Percentiles rank a stretch among this genome's conserved stretches.
phyloP scores from a whole-genome alignment of 1,140 invertebrate genomes.

The Sarcophaga peregrina region DNA sequence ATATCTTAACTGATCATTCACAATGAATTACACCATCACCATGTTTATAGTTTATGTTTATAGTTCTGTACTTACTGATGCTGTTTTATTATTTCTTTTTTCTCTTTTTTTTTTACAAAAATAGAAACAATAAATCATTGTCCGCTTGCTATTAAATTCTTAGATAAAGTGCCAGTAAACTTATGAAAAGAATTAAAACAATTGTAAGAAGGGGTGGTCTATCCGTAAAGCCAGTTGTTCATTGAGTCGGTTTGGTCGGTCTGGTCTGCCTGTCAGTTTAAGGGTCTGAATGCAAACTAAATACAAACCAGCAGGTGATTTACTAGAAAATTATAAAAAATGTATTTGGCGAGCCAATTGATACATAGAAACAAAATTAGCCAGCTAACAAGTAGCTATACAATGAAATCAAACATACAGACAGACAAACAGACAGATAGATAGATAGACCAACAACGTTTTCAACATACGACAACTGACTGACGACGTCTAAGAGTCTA shows the following conservation, averaged over 20 bases:
- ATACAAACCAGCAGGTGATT: neutral
- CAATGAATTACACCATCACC: neutral
- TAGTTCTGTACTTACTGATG: neutral
- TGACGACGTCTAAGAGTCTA: conserved; percentile 3
- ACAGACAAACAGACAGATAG: neutral
- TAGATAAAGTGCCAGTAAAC: neutral
- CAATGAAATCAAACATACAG: neutral
- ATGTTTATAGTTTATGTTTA: neutral
- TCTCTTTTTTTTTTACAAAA: neutral
- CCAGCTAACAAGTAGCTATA: too few species aligned
- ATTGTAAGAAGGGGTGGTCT: neutral
- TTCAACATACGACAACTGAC: neutral
- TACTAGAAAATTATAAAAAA: neutral
- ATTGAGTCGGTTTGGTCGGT: neutral
- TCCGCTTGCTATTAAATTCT: neutral
- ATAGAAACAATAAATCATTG: conserved; percentile 27
- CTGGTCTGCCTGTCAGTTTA: neutral
- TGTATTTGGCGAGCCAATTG: neutral
- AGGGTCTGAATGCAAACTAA: conserved; percentile 10
- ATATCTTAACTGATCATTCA: neutral
- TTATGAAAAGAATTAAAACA: neutral
- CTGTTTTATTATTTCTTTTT: neutral
- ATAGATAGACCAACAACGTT: too few species aligned
- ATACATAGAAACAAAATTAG: neutral
- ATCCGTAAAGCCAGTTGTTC: neutral